Conservation (phyloP, 2,113 vertebrate genomes). For the Patagioenas fasciata region DNA sequence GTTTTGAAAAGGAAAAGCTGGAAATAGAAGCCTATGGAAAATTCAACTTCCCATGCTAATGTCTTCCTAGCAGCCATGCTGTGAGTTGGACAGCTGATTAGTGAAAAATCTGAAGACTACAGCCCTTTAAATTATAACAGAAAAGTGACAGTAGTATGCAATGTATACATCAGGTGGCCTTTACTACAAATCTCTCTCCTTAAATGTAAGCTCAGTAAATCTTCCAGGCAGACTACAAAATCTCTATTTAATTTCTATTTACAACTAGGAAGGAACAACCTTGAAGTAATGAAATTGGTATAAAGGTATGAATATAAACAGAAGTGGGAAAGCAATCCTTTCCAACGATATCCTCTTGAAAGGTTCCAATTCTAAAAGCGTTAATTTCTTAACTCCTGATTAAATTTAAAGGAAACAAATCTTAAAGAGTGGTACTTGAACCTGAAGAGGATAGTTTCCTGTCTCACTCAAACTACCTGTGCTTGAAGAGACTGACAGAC, state of each 20-base stretch:
- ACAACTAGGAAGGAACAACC: neutral
- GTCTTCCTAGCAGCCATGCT: neutral
- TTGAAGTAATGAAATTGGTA: neutral
- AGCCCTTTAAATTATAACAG: neutral
- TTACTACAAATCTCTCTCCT: neutral
- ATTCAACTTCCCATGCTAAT: neutral
- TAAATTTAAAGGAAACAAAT: slow-evolving; percentile 13
- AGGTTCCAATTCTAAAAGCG: neutral
- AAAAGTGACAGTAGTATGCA: neutral
- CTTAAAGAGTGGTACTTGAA: neutral
- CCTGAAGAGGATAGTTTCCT: neutral
- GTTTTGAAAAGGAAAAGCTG: neutral
- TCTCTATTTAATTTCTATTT: neutral
- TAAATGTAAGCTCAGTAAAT: neutral
- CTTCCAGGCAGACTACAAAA: neutral
- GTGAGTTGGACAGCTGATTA: neutral
- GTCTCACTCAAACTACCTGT: neutral
- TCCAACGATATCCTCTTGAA: neutral
- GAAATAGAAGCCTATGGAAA: neutral
- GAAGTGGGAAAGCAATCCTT: neutral
- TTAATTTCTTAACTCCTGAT: neutral
- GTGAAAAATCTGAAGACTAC: neutral
- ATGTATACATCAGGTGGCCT: neutral
- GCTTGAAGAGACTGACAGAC: neutral
- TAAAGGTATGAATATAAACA: neutral